Base-by-base conservation (phyloP, 2,888 invertebrate genomes). In the Azorinus chamasolen region DNA sequence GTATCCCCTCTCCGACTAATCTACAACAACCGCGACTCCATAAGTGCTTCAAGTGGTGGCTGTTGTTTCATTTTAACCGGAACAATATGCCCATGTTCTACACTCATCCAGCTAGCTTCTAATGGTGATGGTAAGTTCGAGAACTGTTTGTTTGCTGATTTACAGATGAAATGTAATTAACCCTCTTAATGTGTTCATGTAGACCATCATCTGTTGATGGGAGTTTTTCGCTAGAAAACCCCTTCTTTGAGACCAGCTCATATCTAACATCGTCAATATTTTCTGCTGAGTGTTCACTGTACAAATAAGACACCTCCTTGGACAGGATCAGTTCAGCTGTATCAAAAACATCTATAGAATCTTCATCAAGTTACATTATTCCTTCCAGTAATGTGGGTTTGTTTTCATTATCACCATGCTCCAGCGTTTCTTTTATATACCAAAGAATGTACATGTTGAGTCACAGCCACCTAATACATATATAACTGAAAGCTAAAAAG, bases 241-340 rank as follows among this genome's bases (percentile, higher is more conserved):
- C 46, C 27, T 59, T 46, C 59, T 45, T 59, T 59, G 59, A 43
- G 59, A 45, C 43, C 14, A 59, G 45, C n/a, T 59, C 59, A 46
- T 59, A 59, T 25, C 59, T 22, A 6, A 25, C 59, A 24, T 59
- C 59, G 18, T 57, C 57, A 20, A 22, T 41, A 41, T 6, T 41
- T 3, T 41, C 22, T 3, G 12, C 20, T 18, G 3, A 32, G 14
- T 59, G 43, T 59, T 27, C 59, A n/a, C 59, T 45, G 18, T 59
- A 25, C 2, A 59, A 6, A 5, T 18, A 14, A 12, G 59, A 41
- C 3, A 57, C 46, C 45, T 24, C 25, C 45, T 46, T 5, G 27
- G 6, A 45, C 25, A 45, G 25, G 12, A 25, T 24, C 18, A n/a
- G 22, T 10, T 16, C n/a, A 24, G 45, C 59, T 24, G n/a, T 46